Base-by-base conservation (phyloP, 35 echinoderm and acorn worm genomes). In the Ptychodera flava region DNA sequence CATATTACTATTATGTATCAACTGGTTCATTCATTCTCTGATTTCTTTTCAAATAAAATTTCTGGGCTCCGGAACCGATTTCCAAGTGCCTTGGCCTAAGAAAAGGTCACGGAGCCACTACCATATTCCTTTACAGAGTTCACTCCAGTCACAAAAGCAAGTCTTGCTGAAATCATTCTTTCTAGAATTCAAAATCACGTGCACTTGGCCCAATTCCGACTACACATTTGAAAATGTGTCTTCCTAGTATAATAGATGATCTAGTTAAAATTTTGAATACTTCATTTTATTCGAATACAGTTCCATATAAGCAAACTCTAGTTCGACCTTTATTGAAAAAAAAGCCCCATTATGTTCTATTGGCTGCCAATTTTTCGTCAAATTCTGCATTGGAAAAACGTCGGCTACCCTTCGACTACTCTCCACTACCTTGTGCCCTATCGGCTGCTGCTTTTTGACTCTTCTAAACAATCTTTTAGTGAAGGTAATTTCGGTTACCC, bases 241-340 rank as follows among this genome's bases (percentile, higher is more conserved):
- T 64, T 64, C 45, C 45, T 22, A 22, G 22, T 64, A 22, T 64
- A 22, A 64, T 64, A 64, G 6, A 64, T 12, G 45, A 64, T 64
- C 45, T 64, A 64, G 45, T 64, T 22, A 64, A 64, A 64, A 64
- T 64, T 22, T 6, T 64, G 45, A 64, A 64, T 64, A 64, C 45
- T 64, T 64, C 45, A 64, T 64, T 64, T 64, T 22, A 64, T 22
- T 64, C 45, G 45, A 64, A 22, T 64, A 64, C 45, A 64, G 45
- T 64, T 64, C 45, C 45, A 12, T 64, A 64, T 22, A 64, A 64
- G 45, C 45, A 64, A 64, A 22, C 45, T 64, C 22, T 64, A 6
- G 45, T 64, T 64, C 45, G 45, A 64, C 45, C 45, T 64, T 64
- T 64, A 64, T 64, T 64, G 45, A 64, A 64, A 64, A 64, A 64